These are phyloP conservation scores for Zaprionus taronus DNA, from an alignment of 1,140 invertebrate genomes.

Conservation along the genomic window DNA sequence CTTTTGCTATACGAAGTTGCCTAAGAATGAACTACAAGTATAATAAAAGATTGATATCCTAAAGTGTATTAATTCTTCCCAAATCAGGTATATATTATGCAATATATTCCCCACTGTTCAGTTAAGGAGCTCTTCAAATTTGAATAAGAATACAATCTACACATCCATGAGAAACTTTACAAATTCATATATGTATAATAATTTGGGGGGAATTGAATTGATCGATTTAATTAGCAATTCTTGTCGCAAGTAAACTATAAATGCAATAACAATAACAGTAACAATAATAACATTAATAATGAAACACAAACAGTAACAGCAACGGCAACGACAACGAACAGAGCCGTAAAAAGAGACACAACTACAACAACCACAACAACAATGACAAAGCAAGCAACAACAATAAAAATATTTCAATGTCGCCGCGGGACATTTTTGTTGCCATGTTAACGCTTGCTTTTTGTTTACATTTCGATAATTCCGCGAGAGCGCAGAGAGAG, in stretches of 20 bases:
- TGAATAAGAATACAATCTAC: not conserved
- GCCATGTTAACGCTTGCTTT: constrained; percentile 84
- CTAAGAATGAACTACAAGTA: too few species aligned
- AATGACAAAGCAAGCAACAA: constrained; percentile 47
- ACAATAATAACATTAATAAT: constrained; percentile 18
- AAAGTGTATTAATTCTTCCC: too few species aligned
- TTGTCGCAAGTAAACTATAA: constrained; percentile 20
- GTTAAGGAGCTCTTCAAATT: not conserved
- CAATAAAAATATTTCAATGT: constrained; percentile 84
- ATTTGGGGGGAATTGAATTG: not conserved
- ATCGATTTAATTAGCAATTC: constrained; percentile 39
- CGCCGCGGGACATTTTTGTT: constrained; percentile 83
- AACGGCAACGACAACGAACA: constrained; percentile 47
- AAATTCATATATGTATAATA: not conserved
- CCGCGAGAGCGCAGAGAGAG: constrained; percentile 1
- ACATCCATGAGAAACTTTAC: not conserved
- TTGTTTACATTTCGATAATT: constrained; percentile 77
- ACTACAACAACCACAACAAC: constrained; percentile 20
- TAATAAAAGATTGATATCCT: too few species aligned
- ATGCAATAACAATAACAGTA: constrained; percentile 27
- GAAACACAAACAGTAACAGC: constrained; percentile 9
- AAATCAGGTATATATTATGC: too few species aligned
- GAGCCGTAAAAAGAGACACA: constrained; percentile 76
- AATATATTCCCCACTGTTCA: not conserved
- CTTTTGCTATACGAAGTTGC: too few species aligned